Evolutionary conservation across 2,113 vertebrate genomes (phyloP), one percentile per base, ranked within the genome.

Genomic region (Sinocyclocheilus maitianheensis): DNA sequence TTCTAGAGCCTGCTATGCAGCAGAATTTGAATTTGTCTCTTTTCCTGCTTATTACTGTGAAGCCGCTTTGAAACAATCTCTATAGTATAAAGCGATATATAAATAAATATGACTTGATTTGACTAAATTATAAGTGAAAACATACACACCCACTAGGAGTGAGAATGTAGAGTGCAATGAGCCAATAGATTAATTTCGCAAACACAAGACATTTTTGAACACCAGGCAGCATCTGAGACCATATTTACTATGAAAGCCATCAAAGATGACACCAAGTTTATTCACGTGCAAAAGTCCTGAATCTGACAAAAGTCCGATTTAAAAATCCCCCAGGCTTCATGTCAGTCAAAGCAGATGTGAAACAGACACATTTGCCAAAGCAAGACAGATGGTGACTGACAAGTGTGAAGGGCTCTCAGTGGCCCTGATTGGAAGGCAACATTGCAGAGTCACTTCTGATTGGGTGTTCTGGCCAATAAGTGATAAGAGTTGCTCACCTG

Each of bases 401-500:
- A 16, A 76, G 40, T 20, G 79, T 53, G 26, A 71, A 58, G 76
- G 76, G 24, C 51, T 77, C 76, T 34, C n/a, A 34, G 26, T 22
- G 26, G 51, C 76, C 51, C 26, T 77, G 16, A 77, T 55, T 55
- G 26, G 76, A 77, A 4, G 8, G 16, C 22, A 48, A 16, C 40
- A 74, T 71, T 2, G 11, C 22, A 20, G 14, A 26, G n/a, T 24
- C 46, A 10, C 76, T 58, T 77, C 24, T 77, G 51, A 77, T 55
- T 77, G 74, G 81, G 16, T 13, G 69, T 18, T 69, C 13, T 83
- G 51, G 48, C 43, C 16, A 34, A 58, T 58, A 74, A 16, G 6
- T 24, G 11, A 30, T 51, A 24, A 30, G 37, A 51, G 10, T 48
- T 84, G 11, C 37, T 80, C 48, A 98, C 98, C 97, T 88, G 93